Evolutionary conservation across 2,797 vertebrate genomes (phyloP).

Genomic region (Pagetopsis macropterus): DNA sequence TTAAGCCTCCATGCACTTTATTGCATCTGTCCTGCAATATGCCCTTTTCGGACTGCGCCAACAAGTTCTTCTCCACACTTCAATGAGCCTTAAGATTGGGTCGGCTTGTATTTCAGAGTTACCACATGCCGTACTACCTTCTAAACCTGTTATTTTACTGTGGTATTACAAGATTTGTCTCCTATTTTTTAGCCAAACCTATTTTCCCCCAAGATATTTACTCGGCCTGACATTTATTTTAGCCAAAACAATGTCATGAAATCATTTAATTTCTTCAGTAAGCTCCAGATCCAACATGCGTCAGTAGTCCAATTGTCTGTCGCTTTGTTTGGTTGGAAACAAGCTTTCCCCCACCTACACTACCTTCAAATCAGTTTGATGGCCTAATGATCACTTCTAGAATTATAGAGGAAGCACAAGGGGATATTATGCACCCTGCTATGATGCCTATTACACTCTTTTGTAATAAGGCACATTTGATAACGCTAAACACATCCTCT

Average conservation of each 20-base stretch:
- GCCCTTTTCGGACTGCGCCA: constrained; percentile 27
- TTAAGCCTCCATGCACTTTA: constrained; percentile 31
- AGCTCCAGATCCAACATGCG: constrained; percentile 15
- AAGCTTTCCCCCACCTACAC: constrained; percentile 26
- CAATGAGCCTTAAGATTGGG: constrained; percentile 43
- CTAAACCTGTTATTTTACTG: background rate
- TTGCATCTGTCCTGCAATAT: constrained; percentile 55
- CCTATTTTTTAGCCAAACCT: background rate
- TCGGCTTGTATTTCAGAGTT: constrained; percentile 36
- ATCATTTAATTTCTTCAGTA: constrained; percentile 16
- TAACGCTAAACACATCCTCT: constrained; percentile 40
- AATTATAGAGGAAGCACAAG: constrained; percentile 15
- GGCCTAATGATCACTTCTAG: constrained; percentile 32
- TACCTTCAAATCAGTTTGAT: constrained; percentile 40
- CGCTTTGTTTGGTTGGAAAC: background rate
- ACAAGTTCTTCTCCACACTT: constrained; percentile 29
- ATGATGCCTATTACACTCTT: constrained; percentile 11
- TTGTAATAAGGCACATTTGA: constrained; percentile 34
- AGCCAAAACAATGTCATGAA: constrained; percentile 25
- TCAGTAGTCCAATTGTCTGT: constrained; percentile 19
- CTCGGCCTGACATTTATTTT: background rate
- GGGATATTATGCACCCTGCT: constrained; percentile 11
- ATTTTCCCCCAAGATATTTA: constrained; percentile 5
- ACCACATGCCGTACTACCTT: constrained; percentile 6
- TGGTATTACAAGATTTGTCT: constrained; percentile 19